Conservation (phyloP, 2,113 vertebrate species). For the Bungarus multicinctus region DNA sequence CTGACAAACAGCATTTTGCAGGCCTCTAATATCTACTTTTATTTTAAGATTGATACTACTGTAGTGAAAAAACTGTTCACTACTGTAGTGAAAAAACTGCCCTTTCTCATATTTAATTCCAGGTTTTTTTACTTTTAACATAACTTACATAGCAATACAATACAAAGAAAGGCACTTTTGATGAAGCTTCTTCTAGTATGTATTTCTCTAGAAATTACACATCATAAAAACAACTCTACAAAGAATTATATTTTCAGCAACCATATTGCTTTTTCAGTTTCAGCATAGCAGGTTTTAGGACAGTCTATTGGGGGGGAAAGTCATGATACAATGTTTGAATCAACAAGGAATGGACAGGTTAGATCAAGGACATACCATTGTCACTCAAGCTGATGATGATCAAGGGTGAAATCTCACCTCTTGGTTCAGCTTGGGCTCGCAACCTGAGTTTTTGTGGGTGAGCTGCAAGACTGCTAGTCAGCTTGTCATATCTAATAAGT, state of each 20-base stretch:
- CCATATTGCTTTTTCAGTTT: background rate
- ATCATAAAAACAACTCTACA: rapidly evolving
- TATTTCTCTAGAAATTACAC: background rate
- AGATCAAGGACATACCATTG: slow-evolving; percentile 72
- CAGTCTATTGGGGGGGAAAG: slow-evolving; percentile 62
- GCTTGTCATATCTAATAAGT: slow-evolving; percentile 84
- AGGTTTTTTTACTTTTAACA: background rate
- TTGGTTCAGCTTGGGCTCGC: slow-evolving; percentile 79
- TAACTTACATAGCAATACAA: background rate
- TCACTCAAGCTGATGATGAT: slow-evolving; percentile 79
- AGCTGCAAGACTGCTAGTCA: slow-evolving; percentile 86
- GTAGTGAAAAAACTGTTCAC: slow-evolving; percentile 3
- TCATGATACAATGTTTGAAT: slow-evolving; percentile 64
- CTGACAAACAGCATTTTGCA: slow-evolving; percentile 45
- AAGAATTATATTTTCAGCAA: background rate
- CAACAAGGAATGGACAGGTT: slow-evolving; percentile 61
- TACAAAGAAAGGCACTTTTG: background rate
- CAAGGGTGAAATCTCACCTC: slow-evolving; percentile 89
- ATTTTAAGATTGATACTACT: slow-evolving; percentile 22
- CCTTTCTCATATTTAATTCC: background rate
- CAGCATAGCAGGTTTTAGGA: slow-evolving; percentile 37
- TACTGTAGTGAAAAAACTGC: background rate
- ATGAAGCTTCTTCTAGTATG: rapidly evolving
- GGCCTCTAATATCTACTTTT: slow-evolving; percentile 37
- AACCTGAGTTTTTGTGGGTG: slow-evolving; percentile 81